Percentiles rank a stretch among this genome's conserved stretches.
Evolutionary conservation across 2,888 invertebrate genomes (phyloP).

Genomic region (Dryadula phaetusa): DNA sequence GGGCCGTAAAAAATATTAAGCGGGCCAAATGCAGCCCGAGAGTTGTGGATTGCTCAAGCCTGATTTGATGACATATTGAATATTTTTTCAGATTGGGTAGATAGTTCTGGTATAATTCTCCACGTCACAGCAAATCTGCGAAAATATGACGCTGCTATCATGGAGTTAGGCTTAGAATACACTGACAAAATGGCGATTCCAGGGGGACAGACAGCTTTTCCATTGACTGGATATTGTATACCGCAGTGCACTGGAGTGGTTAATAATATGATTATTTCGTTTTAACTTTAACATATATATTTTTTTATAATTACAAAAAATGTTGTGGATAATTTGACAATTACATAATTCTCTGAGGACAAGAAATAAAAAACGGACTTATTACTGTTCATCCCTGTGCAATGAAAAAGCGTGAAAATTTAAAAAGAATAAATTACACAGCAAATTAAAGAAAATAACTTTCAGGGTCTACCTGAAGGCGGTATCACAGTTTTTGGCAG

Average conservation of each 20-base stretch:
- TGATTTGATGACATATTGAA: conserved; percentile 6
- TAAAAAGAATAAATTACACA: too few species aligned
- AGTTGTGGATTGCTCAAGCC: too few species aligned
- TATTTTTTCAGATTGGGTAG: conserved; percentile 88
- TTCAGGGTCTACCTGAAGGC: conserved; percentile 88
- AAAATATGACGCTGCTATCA: conserved; percentile 95
- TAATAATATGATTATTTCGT: conserved; percentile 49
- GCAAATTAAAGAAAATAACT: too few species aligned
- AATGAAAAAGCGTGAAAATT: too few species aligned
- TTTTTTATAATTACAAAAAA: too few species aligned
- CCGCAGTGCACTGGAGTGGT: conserved; percentile 96
- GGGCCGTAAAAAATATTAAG: too few species aligned
- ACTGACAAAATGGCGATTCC: conserved; percentile 99
- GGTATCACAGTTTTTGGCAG: conserved; percentile 98
- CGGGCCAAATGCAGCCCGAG: too few species aligned
- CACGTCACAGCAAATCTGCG: conserved; percentile 90
- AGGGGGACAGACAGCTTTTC: conserved; percentile 90
- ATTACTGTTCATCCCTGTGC: too few species aligned
- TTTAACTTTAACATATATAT: too few species aligned
- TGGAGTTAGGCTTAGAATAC: conserved; percentile 98
- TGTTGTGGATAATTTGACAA: too few species aligned
- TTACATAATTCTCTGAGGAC: too few species aligned
- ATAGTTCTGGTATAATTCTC: conserved; percentile 95
- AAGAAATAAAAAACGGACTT: too few species aligned
- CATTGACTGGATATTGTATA: conserved; percentile 94